Evolutionary conservation across 2,888 invertebrate species (phyloP).

Genomic region (Drosophila kuntzei): DNA sequence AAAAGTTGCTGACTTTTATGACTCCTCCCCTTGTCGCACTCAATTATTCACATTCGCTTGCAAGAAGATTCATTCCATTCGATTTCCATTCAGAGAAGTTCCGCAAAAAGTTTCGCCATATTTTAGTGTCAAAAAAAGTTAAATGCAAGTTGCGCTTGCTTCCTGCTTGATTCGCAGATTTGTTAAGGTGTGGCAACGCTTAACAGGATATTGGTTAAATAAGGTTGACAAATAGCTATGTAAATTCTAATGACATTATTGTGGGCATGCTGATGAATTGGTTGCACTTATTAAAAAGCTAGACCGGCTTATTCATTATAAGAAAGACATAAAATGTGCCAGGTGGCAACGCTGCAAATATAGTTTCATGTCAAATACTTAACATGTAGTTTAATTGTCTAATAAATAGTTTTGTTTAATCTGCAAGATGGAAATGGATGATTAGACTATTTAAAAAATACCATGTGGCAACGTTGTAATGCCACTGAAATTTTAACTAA

Average conservation of each 20-base stretch:
- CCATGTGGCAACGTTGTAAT: not conserved
- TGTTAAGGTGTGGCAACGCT: slow-evolving; percentile 10
- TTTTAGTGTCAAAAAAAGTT: slow-evolving; percentile 20
- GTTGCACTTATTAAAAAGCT: no score
- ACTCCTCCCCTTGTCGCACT: not conserved
- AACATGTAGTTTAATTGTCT: not conserved
- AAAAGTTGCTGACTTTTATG: slow-evolving; percentile 22
- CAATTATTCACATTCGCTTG: slow-evolving; percentile 20
- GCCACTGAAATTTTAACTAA: not conserved
- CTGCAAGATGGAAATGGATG: not conserved
- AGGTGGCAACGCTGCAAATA: not conserved
- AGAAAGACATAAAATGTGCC: not conserved
- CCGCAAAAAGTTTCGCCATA: slow-evolving; percentile 22
- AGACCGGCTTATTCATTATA: not conserved
- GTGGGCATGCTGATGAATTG: not conserved
- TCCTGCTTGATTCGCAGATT: not conserved
- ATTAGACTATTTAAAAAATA: not conserved
- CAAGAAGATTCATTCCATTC: slow-evolving; percentile 13
- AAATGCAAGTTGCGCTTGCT: slow-evolving; percentile 6
- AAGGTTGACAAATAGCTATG: slow-evolving; percentile 1
- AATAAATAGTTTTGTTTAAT: no score
- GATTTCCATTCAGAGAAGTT: slow-evolving; percentile 19
- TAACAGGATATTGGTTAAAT: not conserved
- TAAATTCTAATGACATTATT: not conserved
- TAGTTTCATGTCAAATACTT: not conserved